Evolutionary conservation across 2,888 invertebrate species (phyloP), one percentile per base, ranked within the genome.

Genomic region (Gerris lacustris): DNA sequence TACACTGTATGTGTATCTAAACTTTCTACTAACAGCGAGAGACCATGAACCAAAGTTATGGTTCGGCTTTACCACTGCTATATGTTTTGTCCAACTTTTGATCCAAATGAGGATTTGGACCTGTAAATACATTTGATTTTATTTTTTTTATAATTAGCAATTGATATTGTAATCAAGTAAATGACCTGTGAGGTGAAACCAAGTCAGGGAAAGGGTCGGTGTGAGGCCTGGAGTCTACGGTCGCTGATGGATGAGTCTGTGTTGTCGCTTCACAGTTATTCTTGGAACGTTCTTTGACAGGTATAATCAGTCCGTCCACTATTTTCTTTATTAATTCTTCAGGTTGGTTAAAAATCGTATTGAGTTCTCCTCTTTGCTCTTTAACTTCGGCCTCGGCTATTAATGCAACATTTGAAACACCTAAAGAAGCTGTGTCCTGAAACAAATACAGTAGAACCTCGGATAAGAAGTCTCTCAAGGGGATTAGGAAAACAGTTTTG

Each of bases 291-390:
- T 76, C 73, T n/a, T 67, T 72, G 44, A 88, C 83, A 67, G 86
- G 85, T n/a, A 87, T 86, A 68, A 91, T 82, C 0, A 92, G 81
- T 74, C 90, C 87, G 69, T 83, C 84, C 76, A 85, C 86, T 67
- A 89, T 81, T 69, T 83, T 84, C 72, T 85, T 84, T 74, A 88
- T 83, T 5, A 90, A 79, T 44, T 84, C 83, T 71, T 84, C 84
- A 76, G 87, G 82, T n/a, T 81, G 83, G 5, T 91, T 90, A 69
- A 92, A 82, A 79, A 89, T 79, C 69, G 83, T 82, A 63, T 84
- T 83, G 73, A 92, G 82, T 5, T 82, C 76, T 2, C 91, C 91
- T 71, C 79, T 81, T 2, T 83, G 75, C 15, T 80, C 80, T 71
- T 81, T 83, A 0, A 89, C 86, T 17, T 84, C 81, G 15, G 83